Base-by-base conservation (phyloP, 2,888 invertebrate genomes). In the Aleiodes alternator region DNA sequence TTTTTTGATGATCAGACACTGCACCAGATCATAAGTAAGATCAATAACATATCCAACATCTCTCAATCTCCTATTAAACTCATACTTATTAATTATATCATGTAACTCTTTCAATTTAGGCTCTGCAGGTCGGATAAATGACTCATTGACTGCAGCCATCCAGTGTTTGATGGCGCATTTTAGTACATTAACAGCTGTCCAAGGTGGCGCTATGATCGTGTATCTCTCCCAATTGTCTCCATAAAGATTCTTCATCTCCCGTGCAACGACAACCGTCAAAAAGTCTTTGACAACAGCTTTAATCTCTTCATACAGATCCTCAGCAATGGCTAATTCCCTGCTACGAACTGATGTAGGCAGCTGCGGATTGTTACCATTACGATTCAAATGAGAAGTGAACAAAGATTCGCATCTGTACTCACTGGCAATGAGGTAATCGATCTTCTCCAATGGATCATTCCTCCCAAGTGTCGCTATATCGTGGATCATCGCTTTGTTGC, bases 91-190 rank as follows among this genome's bases (percentile, higher is more conserved):
- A 34, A 87, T 80, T 43, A 78, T 76, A 9, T 81, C 48, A 14
- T 79, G 73, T 38, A 88, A 73, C 55, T 86, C 80, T 23, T 82
- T 84, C 0, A 87, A 5, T 23, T 80, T 73, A n/a, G 34, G 1
- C 79, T 86, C 82, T 4, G 84, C 86, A 69, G 72, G 78, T 73
- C 84, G 80, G 3, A 59, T 29, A 51, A 89, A 89, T 5, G 86
- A 84, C 29, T 88, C 88, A 76, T 84, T 86, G 9, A 87, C 83
- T 4, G 86, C 87, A 11, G 89, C 90, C 55, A 90, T 88, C 89
- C 90, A 90, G 76, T 90, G 90, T 76, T 88, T 87, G 31, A 86
- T 76, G 12, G 88, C 84, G 75, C 90, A 90, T 73, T 86, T 86
- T 12, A 90, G 80, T 56, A 85, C 86, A 56, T 82, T 81, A 9